phyloP scores from a whole-genome alignment of 2,797 vertebrate genomes.

The Amniataba percoides region DNA sequence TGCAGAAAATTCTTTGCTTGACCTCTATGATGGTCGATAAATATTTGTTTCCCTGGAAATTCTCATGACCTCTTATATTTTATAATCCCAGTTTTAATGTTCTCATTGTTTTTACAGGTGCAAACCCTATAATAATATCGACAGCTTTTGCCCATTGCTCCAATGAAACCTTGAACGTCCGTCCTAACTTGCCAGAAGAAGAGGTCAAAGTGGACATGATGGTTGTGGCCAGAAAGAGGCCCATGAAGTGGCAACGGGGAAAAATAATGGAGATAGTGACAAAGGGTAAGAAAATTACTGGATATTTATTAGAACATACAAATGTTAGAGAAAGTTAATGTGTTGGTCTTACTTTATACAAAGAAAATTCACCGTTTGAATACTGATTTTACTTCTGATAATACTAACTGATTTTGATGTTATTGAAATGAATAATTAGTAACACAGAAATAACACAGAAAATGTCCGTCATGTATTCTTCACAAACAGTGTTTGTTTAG shows the following conservation, averaged over 20 bases:
- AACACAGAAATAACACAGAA: no score
- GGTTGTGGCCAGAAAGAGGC: slow-evolving; percentile 71
- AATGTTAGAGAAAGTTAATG: not conserved
- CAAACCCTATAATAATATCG: slow-evolving; percentile 30
- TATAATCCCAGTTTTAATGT: not conserved
- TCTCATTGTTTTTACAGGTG: not conserved
- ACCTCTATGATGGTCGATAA: not conserved
- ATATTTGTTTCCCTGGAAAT: not conserved
- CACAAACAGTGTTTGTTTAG: not conserved
- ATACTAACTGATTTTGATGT: no score
- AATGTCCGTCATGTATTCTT: no score
- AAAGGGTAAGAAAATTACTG: slow-evolving; percentile 59
- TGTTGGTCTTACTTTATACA: not conserved
- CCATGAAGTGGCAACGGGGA: slow-evolving; percentile 73
- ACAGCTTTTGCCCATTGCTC: slow-evolving; percentile 52
- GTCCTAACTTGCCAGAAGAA: slow-evolving; percentile 51
- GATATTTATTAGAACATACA: not conserved
- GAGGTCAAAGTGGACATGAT: slow-evolving; percentile 68
- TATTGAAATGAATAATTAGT: not conserved
- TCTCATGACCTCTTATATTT: not conserved
- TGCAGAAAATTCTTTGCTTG: not conserved
- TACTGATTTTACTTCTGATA: no score
- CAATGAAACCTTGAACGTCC: slow-evolving; percentile 12
- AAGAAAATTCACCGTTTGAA: not conserved
- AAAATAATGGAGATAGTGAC: slow-evolving; percentile 71